Evolutionary conservation across 2,888 invertebrate genomes (phyloP), one percentile per base, ranked within the genome.

Genomic region (Cotesia congregata): DNA sequence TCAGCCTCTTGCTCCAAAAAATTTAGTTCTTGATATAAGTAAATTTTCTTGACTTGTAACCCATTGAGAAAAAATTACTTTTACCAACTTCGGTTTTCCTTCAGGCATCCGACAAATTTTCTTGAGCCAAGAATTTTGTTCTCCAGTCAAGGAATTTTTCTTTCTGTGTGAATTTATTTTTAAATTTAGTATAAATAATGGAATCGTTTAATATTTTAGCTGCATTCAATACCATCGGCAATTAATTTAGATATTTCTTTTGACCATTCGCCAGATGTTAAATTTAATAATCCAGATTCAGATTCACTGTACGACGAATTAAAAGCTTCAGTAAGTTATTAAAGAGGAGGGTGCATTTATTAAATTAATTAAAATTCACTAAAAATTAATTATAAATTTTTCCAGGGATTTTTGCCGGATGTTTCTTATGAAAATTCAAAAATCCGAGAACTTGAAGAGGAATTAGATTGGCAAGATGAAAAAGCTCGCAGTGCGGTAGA

Each of bases 221-320:
- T 82, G 60, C 78, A 78, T 5, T 20, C 79, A 9, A 82, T 81
- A 40, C 79, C 84, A 9, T 80, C 83, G 4, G 72, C 74, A 15
- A 76, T 75, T 76, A 75, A 75, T 69, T 69, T 76, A 9, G 67
- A 81, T 62, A 67, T 76, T 39, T 75, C 79, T 38, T 72, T 75
- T 65, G 80, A 82, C 50, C 83, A 81, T 71, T 80, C 80, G 59
- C 80, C 82, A 0, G 80, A 73, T 64, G 78, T 17, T 72, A 74
- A 61, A 4, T 59, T 68, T 50, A 78, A 73, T 67, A 61, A 74
- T 73, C 71, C 69, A 38, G 64, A 75, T 6, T 80, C 82, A 20
- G 80, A 82, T 75, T 83, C 84, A 5, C 72, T 85, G 12, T 83
- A 78, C 67, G 81, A 77, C 20, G 85, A 85, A 77, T 80, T 85